Percentiles rank a stretch among this genome's conserved stretches.
Evolutionary conservation across 2,888 invertebrate genomes (phyloP).

Genomic region (Vanessa cardui): DNA sequence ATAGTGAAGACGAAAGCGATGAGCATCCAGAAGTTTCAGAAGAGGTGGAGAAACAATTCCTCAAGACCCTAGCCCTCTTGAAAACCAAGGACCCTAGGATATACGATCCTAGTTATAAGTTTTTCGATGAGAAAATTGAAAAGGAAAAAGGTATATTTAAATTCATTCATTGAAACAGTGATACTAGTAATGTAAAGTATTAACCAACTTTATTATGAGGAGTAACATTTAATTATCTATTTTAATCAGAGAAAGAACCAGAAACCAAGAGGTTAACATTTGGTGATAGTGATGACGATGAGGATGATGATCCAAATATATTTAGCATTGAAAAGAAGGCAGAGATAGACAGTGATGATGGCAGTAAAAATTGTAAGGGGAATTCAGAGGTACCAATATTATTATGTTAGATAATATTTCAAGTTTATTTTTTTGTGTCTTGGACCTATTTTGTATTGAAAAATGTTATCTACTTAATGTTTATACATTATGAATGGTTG

Average conservation of each 20-base stretch:
- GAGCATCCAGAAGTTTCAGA: conserved; percentile 82
- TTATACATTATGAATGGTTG: too few species aligned
- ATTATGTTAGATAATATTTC: neutral
- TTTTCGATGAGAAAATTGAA: conserved; percentile 83
- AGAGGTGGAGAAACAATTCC: conserved; percentile 92
- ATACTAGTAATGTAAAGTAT: too few species aligned
- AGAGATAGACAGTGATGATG: conserved; percentile 46
- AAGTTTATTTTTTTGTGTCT: neutral
- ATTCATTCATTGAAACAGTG: too few species aligned
- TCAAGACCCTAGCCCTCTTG: conserved; percentile 91
- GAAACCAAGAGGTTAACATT: conserved; percentile 68
- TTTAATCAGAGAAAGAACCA: conserved; percentile 50
- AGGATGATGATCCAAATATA: conserved; percentile 63
- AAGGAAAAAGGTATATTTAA: conserved; percentile 68
- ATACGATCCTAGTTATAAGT: conserved; percentile 89
- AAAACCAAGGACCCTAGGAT: conserved; percentile 95
- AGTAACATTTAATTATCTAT: too few species aligned
- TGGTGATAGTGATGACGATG: conserved; percentile 72
- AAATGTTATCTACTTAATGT: too few species aligned
- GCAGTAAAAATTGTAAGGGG: conserved; percentile 27
- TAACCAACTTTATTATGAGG: neutral
- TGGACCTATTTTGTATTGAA: too few species aligned
- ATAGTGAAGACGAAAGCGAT: conserved; percentile 86
- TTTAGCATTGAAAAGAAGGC: conserved; percentile 76
- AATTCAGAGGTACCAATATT: conserved; percentile 35